phyloP scores from a whole-genome alignment of 2,797 vertebrate species.

The Protosalanx chinensis region DNA sequence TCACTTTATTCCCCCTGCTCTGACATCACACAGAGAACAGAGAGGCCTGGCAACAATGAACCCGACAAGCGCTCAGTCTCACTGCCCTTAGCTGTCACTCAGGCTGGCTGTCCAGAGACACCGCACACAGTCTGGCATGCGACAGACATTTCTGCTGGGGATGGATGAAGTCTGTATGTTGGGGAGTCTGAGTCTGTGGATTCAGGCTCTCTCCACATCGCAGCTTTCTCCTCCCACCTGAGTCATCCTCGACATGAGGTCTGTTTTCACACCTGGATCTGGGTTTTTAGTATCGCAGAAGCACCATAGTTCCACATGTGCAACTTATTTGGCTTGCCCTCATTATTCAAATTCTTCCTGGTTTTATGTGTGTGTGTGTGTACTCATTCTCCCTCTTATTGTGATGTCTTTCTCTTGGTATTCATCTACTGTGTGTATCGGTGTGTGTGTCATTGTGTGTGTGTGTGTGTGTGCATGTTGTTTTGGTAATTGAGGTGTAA shows the following conservation, averaged over 20 bases:
- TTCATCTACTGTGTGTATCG: conserved; percentile 1
- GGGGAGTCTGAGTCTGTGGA: neutral
- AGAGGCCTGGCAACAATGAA: conserved; percentile 3
- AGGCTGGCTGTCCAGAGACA: neutral
- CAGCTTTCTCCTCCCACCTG: no score
- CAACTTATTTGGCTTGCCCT: no score
- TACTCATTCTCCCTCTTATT: conserved; percentile 19
- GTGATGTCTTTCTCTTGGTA: conserved; percentile 17
- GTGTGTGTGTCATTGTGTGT: conserved; percentile 15
- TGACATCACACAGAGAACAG: conserved; percentile 9
- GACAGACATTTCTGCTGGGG: no score
- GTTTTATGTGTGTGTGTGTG: neutral
- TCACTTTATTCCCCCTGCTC: neutral
- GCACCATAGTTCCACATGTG: no score
- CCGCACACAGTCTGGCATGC: neutral
- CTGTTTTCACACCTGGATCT: no score
- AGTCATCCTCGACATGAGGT: no score
- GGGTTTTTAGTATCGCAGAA: no score
- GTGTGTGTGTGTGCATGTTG: conserved; percentile 21
- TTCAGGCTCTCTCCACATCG: neutral
- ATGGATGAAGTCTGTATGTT: no score
- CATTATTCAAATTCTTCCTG: no score
- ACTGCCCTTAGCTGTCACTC: conserved; percentile 2
- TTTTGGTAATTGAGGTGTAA: conserved; percentile 49
- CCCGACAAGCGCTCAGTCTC: conserved; percentile 19